Base-by-base conservation (phyloP, 64 coral and sea anemone genomes). In the Actinia tenebrosa region DNA sequence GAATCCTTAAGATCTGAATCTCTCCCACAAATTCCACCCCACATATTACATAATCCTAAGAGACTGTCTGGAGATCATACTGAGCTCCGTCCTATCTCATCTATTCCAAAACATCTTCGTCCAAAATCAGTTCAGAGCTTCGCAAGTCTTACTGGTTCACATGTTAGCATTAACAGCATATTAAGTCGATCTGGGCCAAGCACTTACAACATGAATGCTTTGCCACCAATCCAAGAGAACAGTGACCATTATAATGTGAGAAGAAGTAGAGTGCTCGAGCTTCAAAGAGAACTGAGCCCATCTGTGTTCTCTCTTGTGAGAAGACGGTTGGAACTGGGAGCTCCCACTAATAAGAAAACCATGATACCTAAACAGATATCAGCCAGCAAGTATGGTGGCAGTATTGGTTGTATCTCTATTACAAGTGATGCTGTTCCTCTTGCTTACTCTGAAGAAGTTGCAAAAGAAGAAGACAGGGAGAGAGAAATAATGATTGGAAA, bases 301-400 rank as follows among this genome's bases (percentile, higher is more conserved):
- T 96, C 94, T 27, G 91, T 96, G 56, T 96, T 96, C 63, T 96
- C 94, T 78, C 82, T 96, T 61, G 94, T 96, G n/a, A 92, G 89
- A 44, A 84, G 59, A 43, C 88, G 89, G 44, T 89, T 96, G 91
- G 94, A 93, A 85, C 42, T 85, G 56, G 30, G 22, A 25, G 16
- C 89, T 86, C 94, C 94, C 7, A 82, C 63, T 25, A 50, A 75
- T 80, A 75, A 90, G 20, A 86, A 85, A 0, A 87, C 88, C 3
- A 7, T 81, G 27, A 92, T 96, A 86, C 94, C 94, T 3, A 92
- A 80, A 47, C 66, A 90, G 88, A 83, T 96, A 30, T 92, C 88
- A 1, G 91, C 94, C 10, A 93, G 91, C 54, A 90, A 93, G 63
- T 96, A 83, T 79, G 86, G 88, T 14, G 94, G 94, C 26, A 96